Evolutionary conservation across 2,888 invertebrate genomes (phyloP), one percentile per base, ranked within the genome.

Genomic region (Caenorhabditis sulstoni): DNA sequence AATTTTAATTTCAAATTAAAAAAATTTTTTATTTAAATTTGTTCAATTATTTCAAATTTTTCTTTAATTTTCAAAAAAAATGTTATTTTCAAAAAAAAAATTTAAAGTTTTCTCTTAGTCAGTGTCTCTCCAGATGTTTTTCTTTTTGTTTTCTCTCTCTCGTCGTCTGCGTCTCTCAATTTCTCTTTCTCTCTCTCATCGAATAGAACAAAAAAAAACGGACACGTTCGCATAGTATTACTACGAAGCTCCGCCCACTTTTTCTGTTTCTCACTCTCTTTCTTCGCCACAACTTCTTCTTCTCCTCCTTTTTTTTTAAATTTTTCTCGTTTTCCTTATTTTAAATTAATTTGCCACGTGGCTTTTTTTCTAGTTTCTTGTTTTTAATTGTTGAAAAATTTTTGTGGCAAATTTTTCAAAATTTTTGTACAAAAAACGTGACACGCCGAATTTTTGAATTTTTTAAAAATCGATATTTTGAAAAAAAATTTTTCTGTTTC

Each of bases 401-500:
- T 49, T 20, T 50, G 14, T 8, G 11, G 20, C 4, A 20, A 29
- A 29, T 41, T 58, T 41, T 35, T 8, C 14, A 5, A 18, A 55
- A 37, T 20, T 41, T 20, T 55, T 18, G 35, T 41, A 9, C 37
- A 39, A 41, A 37, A 37, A 2, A 55, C 12, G 11, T 37, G 37
- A n/a, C 9, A 37, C 1, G 16, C 1, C 4, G 3, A 37, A 8
- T 41, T 52, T n/a, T 23, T 39, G 14, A 4, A 47, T 49, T 61
- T 49, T 29, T 49, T 29, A 22, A 47, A 49, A 59, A 16, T 16
- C 3, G 16, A 49, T n/a, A 16, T 52, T 22, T 22, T 22, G 3
- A 23, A 29, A 29, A 53, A 53, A 53, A 35, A 53, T 35, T 4
- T 53, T 53, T 53, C 2, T 35, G 29, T 35, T 29, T 35, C 29